Conservation (phyloP, 2,888 invertebrate genomes). For the Anarsia innoxiella region DNA sequence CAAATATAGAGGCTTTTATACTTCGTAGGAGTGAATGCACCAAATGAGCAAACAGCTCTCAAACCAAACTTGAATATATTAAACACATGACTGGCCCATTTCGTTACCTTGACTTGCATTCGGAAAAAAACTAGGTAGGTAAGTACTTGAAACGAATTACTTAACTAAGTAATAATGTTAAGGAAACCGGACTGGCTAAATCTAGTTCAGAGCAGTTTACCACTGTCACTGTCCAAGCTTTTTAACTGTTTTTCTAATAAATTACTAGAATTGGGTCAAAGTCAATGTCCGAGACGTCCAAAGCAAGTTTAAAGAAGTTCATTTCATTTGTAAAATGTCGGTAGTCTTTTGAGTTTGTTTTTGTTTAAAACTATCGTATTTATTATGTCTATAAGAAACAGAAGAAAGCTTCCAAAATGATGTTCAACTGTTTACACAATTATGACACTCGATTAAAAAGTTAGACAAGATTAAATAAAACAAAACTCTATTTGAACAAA, state of each 20-base stretch:
- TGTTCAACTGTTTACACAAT: too few relatives aligned
- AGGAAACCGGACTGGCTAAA: conserved; percentile 1
- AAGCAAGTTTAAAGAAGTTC: too few relatives aligned
- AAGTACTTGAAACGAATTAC: not conserved
- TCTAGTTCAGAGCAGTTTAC: not conserved
- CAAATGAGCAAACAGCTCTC: not conserved
- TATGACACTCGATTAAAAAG: too few relatives aligned
- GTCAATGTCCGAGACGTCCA: too few relatives aligned
- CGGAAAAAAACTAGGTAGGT: too few relatives aligned
- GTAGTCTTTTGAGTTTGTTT: too few relatives aligned
- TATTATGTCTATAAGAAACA: too few relatives aligned
- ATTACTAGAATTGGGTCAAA: not conserved
- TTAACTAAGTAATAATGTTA: conserved; percentile 8
- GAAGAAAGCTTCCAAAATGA: too few relatives aligned
- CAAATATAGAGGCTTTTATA: not conserved
- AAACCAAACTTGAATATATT: conserved; percentile 27
- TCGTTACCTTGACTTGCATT: conserved; percentile 31
- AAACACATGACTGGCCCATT: conserved; percentile 29
- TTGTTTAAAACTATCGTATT: too few relatives aligned
- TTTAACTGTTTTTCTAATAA: not conserved
- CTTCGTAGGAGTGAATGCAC: conserved; percentile 6
- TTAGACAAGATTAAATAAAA: too few relatives aligned
- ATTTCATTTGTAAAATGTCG: too few relatives aligned
- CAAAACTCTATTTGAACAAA: too few relatives aligned
- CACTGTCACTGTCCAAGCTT: not conserved